Evolutionary conservation across 2,797 vertebrate species (phyloP), one percentile per base, ranked within the genome.

Genomic region (Notoglanidium macrostoma): DNA sequence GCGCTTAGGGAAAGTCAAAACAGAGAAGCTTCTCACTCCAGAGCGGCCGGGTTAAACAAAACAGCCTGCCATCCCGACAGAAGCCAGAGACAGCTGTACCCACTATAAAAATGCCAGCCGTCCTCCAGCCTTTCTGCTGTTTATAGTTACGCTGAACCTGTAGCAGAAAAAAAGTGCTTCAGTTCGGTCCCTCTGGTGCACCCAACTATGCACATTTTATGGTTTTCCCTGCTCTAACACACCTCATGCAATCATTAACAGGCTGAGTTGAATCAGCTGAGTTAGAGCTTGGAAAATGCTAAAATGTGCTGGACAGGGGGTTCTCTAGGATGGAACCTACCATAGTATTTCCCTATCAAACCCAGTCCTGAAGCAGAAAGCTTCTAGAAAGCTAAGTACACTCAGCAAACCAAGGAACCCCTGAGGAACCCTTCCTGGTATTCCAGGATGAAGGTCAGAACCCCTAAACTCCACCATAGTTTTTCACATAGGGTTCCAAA

Each of bases 1-100:
- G 68, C 32, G 29, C 44, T 87, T 84, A 54, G 76, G 72, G 79
- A 32, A 77, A 84, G 85, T 89, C 89, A 89, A 90, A 91, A 90
- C 85, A 89, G 73, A 74, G 65, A 81, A 46, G 63, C 85, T 68
- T 88, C 73, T 83, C 59, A 51, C 85, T 81, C 54, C 49, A n/a
- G 70, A 57, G 46, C 14, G 72, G 83, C 49, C 46, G 5, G 29
- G 49, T 70, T 77, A 72, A 86, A 83, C 80, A 55, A 89, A 88
- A 85, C 67, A 89, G 61, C 29, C 85, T 86, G 85, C 78, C 76
- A 84, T 51, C 68, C 55, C 54, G 88, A 90, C 85, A 85, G 11
- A 86, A 87, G 46, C 82, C 88, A 89, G 85, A 87, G 68, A 87
- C 88, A 49, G 79, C 70, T 70, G 32, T 70, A 72, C 67, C 61